phyloP scores from a whole-genome alignment of 2,113 vertebrate genomes.

The Chionomys nivalis region DNA sequence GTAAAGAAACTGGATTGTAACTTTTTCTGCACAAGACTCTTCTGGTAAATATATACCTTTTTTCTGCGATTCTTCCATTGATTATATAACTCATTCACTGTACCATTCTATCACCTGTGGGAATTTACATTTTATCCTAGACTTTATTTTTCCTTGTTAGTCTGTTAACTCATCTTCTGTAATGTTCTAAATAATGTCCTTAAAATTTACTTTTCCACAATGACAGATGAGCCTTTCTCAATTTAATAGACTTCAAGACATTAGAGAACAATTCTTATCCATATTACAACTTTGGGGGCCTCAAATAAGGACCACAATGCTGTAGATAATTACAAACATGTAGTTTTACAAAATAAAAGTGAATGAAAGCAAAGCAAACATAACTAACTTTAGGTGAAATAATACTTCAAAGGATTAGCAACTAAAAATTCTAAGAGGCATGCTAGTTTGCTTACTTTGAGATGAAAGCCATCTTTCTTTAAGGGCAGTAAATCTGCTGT shows the following conservation, averaged over 20 bases:
- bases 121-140: not conserved
- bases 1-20: not conserved
- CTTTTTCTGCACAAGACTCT: not conserved
- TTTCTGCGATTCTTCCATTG: not conserved
- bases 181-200: not conserved
- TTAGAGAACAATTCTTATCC: not conserved
- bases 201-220: not conserved
- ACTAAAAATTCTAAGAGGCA: not conserved
- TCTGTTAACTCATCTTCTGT: not conserved
- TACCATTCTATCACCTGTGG: not conserved
- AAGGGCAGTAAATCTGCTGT: not conserved
- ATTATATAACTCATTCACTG: not conserved
- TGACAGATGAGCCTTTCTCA: not conserved
- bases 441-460: not conserved
- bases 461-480: not conserved
- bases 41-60: not conserved
- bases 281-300: not conserved
- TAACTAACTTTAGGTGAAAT: not conserved
- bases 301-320: not conserved
- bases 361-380: not conserved
- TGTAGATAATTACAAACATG: not conserved
- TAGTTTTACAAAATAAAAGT: not conserved
- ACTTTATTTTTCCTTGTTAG: not conserved
- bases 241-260: not conserved
- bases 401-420: not conserved